These are phyloP conservation scores for Glossosoma conforme DNA, from an alignment of 1,140 invertebrate species.

Conservation along the genomic window DNA sequence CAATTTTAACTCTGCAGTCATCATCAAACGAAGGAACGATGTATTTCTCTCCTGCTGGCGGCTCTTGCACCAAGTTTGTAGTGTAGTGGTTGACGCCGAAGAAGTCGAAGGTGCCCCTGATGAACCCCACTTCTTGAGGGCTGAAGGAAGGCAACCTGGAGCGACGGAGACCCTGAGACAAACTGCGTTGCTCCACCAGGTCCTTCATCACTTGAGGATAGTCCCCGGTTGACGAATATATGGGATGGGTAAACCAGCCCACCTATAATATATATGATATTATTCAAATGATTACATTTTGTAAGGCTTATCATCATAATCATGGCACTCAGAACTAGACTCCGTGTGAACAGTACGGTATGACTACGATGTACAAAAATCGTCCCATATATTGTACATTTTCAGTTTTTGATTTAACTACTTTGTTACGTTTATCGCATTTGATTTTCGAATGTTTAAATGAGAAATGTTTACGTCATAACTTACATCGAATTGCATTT, in stretches of 20 bases:
- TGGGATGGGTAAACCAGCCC: conserved; percentile 58
- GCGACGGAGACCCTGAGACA: conserved; percentile 48
- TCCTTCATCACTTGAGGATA: conserved; percentile 58
- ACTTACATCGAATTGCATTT: not conserved
- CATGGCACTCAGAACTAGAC: no score
- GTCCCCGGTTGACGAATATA: conserved; percentile 53
- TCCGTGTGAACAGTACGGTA: no score
- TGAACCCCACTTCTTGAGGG: conserved; percentile 48
- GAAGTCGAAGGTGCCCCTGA: conserved; percentile 58
- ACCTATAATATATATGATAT: conserved; percentile 40
- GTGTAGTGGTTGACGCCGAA: conserved; percentile 59
- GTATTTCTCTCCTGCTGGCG: not conserved
- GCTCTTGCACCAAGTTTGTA: conserved; percentile 27
- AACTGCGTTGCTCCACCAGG: conserved; percentile 50
- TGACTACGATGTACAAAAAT: no score
- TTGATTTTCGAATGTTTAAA: no score
- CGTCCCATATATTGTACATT: no score
- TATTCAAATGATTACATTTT: no score
- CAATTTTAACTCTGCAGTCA: conserved; percentile 3
- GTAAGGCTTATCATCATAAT: no score
- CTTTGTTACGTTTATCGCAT: no score
- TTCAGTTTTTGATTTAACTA: no score
- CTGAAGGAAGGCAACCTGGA: conserved; percentile 57
- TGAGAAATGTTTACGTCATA: no score
- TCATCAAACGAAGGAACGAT: conserved; percentile 1